phyloP scores from a whole-genome alignment of 1,140 invertebrate genomes.

The Oppia nitens region DNA sequence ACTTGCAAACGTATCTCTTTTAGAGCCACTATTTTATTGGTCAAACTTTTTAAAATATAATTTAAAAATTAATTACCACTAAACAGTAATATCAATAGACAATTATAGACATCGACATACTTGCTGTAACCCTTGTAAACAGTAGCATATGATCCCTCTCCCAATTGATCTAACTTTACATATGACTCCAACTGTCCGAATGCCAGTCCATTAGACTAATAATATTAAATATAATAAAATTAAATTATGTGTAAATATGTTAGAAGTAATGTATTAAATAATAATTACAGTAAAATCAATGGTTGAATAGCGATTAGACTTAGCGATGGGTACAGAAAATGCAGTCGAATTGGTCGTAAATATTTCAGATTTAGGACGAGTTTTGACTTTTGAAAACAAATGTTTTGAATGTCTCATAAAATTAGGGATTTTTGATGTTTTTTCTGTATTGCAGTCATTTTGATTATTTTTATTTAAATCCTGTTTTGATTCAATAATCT shows the following conservation, averaged over 20 bases:
- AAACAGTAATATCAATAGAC: background rate
- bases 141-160: constrained; percentile 54
- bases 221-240: too few species aligned
- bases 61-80: background rate
- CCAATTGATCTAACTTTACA: constrained; percentile 49
- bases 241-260: too few species aligned
- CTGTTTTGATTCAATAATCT: background rate
- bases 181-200: constrained; percentile 58
- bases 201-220: constrained; percentile 40
- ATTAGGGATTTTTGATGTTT: background rate
- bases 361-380: background rate
- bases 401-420: background rate
- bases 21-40: constrained; percentile 47
- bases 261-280: too few species aligned
- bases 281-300: background rate
- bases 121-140: constrained; percentile 50
- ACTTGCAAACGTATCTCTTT: constrained; percentile 52
- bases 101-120: constrained; percentile 7
- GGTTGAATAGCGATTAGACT: background rate
- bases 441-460: background rate
- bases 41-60: constrained; percentile 28
- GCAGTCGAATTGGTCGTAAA: background rate
- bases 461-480: background rate
- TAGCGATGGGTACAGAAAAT: background rate
- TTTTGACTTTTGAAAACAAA: background rate